A percentile compares a stretch with the other conserved stretches of the same genome.
Evolutionary conservation across 2,888 invertebrate species (phyloP).

Genomic region (Polydesmus complanatus): DNA sequence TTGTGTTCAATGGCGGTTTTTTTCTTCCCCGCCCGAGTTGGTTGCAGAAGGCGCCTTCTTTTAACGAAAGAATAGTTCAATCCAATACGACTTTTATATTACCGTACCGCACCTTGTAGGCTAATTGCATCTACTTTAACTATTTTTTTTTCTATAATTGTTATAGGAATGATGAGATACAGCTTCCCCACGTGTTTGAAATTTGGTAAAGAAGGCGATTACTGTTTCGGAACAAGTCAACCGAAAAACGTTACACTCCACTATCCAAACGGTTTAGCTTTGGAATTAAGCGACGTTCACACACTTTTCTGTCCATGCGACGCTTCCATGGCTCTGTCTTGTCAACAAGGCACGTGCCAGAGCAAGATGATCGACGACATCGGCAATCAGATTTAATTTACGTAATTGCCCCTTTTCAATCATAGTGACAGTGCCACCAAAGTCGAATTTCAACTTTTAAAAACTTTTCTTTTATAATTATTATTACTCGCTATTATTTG

Average conservation of each 20-base stretch:
- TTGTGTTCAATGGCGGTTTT: no score
- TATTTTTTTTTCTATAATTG: not conserved
- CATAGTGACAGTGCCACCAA: not conserved
- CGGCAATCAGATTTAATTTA: not conserved
- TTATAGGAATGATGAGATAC: conserved; percentile 15
- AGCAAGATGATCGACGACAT: not conserved
- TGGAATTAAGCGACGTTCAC: not conserved
- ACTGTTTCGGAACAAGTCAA: not conserved
- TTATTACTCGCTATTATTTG: no score
- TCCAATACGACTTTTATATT: no score
- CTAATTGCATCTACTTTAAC: no score
- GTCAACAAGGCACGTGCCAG: not conserved
- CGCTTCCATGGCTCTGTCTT: not conserved
- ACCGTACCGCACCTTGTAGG: no score
- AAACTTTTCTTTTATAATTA: no score
- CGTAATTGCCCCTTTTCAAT: not conserved
- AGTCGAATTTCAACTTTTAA: no score
- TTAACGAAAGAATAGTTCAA: no score
- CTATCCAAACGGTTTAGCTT: conserved; percentile 5
- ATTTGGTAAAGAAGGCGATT: not conserved
- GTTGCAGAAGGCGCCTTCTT: no score
- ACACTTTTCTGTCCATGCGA: conserved; percentile 10
- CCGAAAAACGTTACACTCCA: not conserved
- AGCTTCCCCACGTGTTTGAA: not conserved
- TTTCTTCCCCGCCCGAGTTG: no score